phyloP scores from a whole-genome alignment of 2,888 invertebrate genomes.

The Parnassius orleans region DNA sequence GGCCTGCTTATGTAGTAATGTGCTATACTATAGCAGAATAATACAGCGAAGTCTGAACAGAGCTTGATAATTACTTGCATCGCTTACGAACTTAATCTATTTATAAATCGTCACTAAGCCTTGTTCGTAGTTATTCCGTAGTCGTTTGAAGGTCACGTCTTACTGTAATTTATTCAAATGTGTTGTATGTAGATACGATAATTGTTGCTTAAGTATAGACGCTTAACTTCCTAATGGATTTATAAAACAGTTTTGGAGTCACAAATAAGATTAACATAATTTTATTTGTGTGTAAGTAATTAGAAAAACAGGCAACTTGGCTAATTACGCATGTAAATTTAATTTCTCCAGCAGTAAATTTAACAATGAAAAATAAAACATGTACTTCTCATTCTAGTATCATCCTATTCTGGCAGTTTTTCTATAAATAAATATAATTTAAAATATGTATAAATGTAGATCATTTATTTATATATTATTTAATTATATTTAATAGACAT shows the following conservation, averaged over 20 bases:
- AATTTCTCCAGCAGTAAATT: too few relatives aligned
- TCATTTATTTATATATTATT: too few relatives aligned
- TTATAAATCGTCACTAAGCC: constrained; percentile 5
- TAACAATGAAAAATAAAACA: too few relatives aligned
- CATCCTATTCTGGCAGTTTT: too few relatives aligned
- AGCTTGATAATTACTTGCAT: neutral
- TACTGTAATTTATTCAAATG: constrained; percentile 13
- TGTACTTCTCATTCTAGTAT: too few relatives aligned
- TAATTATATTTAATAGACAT: too few relatives aligned
- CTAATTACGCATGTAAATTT: neutral
- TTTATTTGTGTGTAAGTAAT: too few relatives aligned
- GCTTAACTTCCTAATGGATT: neutral
- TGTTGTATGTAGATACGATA: constrained; percentile 12
- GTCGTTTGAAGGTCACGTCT: constrained; percentile 9
- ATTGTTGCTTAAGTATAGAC: constrained; percentile 4
- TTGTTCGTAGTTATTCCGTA: constrained; percentile 9
- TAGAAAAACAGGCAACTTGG: neutral
- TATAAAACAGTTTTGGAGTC: neutral
- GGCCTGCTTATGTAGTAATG: too few relatives aligned
- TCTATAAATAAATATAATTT: too few relatives aligned
- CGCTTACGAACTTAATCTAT: neutral
- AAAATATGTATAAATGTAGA: too few relatives aligned
- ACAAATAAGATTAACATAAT: too few relatives aligned
- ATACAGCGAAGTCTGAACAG: too few relatives aligned
- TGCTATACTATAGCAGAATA: neutral